These are phyloP conservation scores for Frieseomelitta varia DNA, from an alignment of 1,140 invertebrate genomes.

Conservation along the genomic window DNA sequence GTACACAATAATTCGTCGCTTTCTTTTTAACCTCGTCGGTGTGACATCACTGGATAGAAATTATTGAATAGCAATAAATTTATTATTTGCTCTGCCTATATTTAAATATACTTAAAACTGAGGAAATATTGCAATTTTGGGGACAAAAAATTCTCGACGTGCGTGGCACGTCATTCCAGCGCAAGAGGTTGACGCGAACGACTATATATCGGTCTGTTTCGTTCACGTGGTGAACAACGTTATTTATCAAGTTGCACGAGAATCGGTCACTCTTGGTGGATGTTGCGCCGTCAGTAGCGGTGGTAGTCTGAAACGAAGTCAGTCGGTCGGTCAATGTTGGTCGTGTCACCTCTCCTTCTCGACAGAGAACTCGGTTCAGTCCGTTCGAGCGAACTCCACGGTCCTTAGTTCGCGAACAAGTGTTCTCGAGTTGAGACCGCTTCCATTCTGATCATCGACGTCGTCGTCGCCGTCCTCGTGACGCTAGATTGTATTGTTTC, in stretches of 20 bases:
- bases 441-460: background rate
- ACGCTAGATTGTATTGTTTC: background rate
- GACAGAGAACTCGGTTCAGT: background rate
- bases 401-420: slow-evolving; percentile 51
- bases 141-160: no score
- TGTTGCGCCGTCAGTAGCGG: slow-evolving; percentile 15
- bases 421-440: slow-evolving; percentile 33
- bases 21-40: no score
- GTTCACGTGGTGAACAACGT: background rate
- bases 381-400: slow-evolving; percentile 18
- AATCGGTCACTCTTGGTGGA: slow-evolving; percentile 8
- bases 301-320: slow-evolving; percentile 20
- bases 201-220: background rate
- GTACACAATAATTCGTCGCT: no score
- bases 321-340: slow-evolving; percentile 46
- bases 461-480: background rate
- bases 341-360: slow-evolving; percentile 33
- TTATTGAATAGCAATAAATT: no score
- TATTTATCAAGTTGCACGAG: slow-evolving; percentile 24
- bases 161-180: no score
- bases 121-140: no score
- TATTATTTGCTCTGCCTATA: no score
- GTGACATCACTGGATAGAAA: no score
- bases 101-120: no score
- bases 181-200: background rate